Evolutionary conservation across 1,140 invertebrate species (phyloP).

Genomic region (Drosophila kohkoa): DNA sequence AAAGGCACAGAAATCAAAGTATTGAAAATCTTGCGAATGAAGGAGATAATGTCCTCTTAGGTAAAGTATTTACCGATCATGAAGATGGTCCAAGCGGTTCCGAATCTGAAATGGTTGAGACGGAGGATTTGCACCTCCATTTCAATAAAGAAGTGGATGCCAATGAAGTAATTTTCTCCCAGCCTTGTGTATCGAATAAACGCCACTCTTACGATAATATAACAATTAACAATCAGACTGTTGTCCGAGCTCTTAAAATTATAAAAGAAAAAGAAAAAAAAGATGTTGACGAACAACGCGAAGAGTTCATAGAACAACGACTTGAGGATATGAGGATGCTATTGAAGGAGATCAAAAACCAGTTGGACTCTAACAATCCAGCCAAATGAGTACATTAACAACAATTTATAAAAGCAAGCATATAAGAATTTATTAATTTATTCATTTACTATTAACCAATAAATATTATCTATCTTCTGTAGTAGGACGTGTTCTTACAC

Average conservation of each 20-base stretch:
- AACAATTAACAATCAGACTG: background rate
- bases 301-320: background rate
- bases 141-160: background rate
- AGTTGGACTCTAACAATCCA: background rate
- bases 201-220: background rate
- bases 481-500: too few species aligned
- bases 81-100: background rate
- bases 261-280: background rate
- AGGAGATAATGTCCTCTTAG: background rate
- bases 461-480: too few species aligned
- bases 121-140: background rate
- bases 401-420: too few species aligned
- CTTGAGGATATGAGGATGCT: background rate
- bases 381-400: background rate
- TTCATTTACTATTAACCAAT: too few species aligned
- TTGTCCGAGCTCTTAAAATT: background rate
- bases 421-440: too few species aligned
- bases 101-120: too few species aligned
- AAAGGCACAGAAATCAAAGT: conserved; percentile 7
- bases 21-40: background rate
- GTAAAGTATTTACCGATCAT: background rate
- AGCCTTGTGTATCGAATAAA: too few species aligned
- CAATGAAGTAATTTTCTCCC: background rate
- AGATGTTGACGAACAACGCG: background rate
- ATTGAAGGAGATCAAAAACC: background rate